Percentiles rank a stretch among this genome's conserved stretches.
These are phyloP conservation scores for Drosophila micromelanica DNA, from an alignment of 1,140 invertebrate genomes.

Conservation along the genomic window DNA sequence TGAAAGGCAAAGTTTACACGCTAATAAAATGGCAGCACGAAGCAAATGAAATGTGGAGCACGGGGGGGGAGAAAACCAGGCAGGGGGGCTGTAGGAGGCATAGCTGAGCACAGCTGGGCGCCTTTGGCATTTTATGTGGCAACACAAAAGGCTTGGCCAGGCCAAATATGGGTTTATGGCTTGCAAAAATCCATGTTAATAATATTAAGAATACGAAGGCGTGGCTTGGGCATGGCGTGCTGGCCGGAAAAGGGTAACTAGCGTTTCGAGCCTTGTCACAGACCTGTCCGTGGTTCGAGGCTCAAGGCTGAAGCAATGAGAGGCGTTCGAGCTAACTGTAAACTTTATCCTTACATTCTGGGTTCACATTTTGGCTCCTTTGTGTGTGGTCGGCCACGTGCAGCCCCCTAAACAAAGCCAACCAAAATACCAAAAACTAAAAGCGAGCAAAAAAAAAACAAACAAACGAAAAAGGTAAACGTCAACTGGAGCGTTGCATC, in stretches of 20 bases:
- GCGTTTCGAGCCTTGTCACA: constrained; percentile 33
- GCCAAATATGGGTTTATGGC: constrained; percentile 80
- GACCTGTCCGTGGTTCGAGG: constrained; percentile 24
- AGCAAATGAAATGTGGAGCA: constrained; percentile 28
- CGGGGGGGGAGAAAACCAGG: too few relatives aligned
- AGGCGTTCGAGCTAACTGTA: constrained; percentile 27
- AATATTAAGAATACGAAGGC: constrained; percentile 71
- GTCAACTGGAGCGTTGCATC: constrained; percentile 62
- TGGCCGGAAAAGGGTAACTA: constrained; percentile 72
- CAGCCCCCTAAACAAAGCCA: constrained; percentile 14
- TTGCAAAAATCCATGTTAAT: constrained; percentile 83
- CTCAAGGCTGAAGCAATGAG: constrained; percentile 49
- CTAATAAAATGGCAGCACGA: constrained; percentile 66
- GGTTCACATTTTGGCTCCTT: constrained; percentile 15
- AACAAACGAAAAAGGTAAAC: constrained; percentile 59
- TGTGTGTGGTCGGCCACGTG: constrained; percentile 29
- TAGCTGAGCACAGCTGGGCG: constrained; percentile 54
- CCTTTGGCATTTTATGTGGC: constrained; percentile 64
- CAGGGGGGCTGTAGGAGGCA: not conserved
- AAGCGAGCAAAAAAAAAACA: constrained; percentile 3
- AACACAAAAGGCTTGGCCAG: constrained; percentile 71
- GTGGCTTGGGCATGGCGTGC: constrained; percentile 6
- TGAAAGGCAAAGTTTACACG: constrained; percentile 76
- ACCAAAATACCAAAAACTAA: constrained; percentile 13
- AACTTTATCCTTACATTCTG: constrained; percentile 49